Evolutionary conservation across 1,140 invertebrate species (phyloP).

Genomic region (Pseudomyrmex flavicornis): DNA sequence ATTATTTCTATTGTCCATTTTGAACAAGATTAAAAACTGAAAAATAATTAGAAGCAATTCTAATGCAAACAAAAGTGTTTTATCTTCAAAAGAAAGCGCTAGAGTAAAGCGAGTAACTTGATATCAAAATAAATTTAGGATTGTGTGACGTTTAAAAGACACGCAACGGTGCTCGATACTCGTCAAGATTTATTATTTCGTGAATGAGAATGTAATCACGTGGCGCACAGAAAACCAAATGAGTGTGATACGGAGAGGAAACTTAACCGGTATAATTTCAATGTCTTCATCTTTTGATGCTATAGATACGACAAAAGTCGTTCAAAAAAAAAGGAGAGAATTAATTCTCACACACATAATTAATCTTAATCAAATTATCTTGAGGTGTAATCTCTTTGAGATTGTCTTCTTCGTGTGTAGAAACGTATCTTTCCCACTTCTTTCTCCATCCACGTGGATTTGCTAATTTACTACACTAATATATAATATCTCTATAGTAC

Average conservation of each 20-base stretch:
- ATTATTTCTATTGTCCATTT: not conserved
- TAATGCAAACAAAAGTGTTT: too few species aligned
- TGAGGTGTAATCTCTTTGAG: slow-evolving; percentile 23
- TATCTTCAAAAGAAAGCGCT: not conserved
- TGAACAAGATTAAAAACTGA: not conserved
- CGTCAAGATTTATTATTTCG: slow-evolving; percentile 60
- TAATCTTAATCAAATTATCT: too few species aligned
- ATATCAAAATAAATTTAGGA: slow-evolving; percentile 18
- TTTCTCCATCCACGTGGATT: too few species aligned
- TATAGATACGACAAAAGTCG: slow-evolving; percentile 10
- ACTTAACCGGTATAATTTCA: slow-evolving; percentile 48
- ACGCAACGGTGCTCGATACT: slow-evolving; percentile 39
- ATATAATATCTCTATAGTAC: not conserved
- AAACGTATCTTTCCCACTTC: slow-evolving; percentile 30
- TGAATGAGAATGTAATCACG: slow-evolving; percentile 53
- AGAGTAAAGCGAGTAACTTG: not conserved
- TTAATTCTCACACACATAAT: slow-evolving; percentile 3
- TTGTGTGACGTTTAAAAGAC: slow-evolving; percentile 5
- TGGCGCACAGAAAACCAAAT: slow-evolving; percentile 65
- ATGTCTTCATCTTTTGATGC: slow-evolving; percentile 15
- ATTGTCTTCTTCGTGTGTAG: slow-evolving; percentile 31
- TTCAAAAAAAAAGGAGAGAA: slow-evolving; percentile 7
- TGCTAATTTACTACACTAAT: too few species aligned
- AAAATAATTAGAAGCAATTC: not conserved
- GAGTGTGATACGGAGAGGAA: slow-evolving; percentile 23